These are phyloP conservation scores for Andrena hattorfiana DNA, from an alignment of 2,888 invertebrate genomes.

Conservation along the genomic window DNA sequence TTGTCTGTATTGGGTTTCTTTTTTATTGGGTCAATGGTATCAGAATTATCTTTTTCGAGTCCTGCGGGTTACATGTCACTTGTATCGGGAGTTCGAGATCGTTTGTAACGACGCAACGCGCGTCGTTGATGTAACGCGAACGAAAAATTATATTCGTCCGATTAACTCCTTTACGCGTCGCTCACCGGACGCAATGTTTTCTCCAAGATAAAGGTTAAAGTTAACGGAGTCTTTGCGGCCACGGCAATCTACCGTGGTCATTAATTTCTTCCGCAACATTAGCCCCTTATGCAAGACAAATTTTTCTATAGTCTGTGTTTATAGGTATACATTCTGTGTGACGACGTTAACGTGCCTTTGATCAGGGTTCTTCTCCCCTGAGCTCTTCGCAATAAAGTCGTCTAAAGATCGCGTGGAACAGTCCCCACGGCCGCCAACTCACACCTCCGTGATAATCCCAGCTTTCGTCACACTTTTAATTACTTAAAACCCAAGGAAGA, in stretches of 20 bases:
- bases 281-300: slow-evolving; percentile 47
- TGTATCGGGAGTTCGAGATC: neutral
- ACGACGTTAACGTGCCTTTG: slow-evolving; percentile 40
- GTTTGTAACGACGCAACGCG: neutral
- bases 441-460: slow-evolving; percentile 14
- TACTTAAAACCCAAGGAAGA: neutral
- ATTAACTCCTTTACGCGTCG: slow-evolving; percentile 55
- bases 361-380: slow-evolving; percentile 30
- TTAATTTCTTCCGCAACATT: slow-evolving; percentile 66
- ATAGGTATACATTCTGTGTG: slow-evolving; percentile 19
- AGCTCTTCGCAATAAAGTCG: slow-evolving; percentile 38
- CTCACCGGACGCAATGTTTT: slow-evolving; percentile 47
- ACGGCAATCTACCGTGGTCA: slow-evolving; percentile 55
- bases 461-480: slow-evolving; percentile 8
- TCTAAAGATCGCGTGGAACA: slow-evolving; percentile 23
- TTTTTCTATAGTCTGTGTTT: slow-evolving; percentile 42
- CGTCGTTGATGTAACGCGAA: slow-evolving; percentile 39
- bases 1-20: neutral
- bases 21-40: neutral
- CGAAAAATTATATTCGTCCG: slow-evolving; percentile 56
- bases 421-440: slow-evolving; percentile 12
- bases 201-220: slow-evolving; percentile 58
- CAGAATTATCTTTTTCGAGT: neutral
- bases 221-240: slow-evolving; percentile 60
- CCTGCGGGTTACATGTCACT: neutral